These are phyloP conservation scores for Brachypteracias leptosomus DNA, from an alignment of 2,113 vertebrate species.

Conservation along the genomic window DNA sequence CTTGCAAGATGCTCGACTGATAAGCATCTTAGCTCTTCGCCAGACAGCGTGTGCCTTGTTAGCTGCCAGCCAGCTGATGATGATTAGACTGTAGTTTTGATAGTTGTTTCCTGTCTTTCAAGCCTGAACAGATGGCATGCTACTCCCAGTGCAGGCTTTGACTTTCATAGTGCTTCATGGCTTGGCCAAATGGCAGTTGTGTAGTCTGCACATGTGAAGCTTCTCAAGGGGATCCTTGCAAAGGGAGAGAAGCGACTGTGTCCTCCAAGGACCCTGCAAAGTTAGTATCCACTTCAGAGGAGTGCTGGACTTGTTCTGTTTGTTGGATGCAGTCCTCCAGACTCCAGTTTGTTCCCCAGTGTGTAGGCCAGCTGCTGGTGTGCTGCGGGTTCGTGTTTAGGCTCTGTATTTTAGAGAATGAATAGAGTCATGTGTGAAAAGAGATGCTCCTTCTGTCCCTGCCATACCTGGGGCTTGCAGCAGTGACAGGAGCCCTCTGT, in stretches of 20 bases:
- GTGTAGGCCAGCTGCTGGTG: neutral
- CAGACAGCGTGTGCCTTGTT: neutral
- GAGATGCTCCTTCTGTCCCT: neutral
- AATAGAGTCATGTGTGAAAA: neutral
- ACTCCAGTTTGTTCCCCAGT: neutral
- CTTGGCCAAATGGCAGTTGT: neutral
- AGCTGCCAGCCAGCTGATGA: slow-evolving; percentile 18
- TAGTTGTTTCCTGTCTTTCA: slow-evolving; percentile 22
- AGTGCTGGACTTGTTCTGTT: neutral
- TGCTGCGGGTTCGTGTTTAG: neutral
- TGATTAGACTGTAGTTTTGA: slow-evolving; percentile 8
- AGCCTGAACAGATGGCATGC: slow-evolving; percentile 28
- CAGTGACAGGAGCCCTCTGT: neutral
- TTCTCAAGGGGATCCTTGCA: neutral
- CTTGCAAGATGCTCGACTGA: slow-evolving; percentile 2
- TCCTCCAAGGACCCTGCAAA: neutral
- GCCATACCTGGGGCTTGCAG: neutral
- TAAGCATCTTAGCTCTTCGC: neutral
- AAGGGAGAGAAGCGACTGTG: neutral
- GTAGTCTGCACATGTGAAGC: neutral
- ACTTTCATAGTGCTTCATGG: neutral
- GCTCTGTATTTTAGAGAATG: neutral
- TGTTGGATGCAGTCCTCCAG: neutral
- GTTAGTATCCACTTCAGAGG: neutral
- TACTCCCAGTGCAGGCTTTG: slow-evolving; percentile 7